Base-by-base conservation (phyloP, 1,140 invertebrate genomes). In the Cydia pomonella region DNA sequence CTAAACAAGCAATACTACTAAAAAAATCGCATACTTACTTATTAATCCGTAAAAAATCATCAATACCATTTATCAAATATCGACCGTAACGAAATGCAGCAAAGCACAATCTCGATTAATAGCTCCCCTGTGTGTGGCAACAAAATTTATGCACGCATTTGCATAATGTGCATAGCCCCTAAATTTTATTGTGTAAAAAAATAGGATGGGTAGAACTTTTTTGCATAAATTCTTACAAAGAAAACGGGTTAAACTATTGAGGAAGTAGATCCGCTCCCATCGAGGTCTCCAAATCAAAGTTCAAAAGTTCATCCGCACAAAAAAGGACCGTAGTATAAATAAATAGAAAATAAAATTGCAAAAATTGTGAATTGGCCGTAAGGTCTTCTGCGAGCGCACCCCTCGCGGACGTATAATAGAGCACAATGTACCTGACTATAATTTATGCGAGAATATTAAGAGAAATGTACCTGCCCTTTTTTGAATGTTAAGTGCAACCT, bases 381-480 rank as follows among this genome's bases (percentile, higher is more conserved):
- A 75, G 71, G 72, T 84, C 74, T 90, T 93, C 83, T 53, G 80
- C 79, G 62, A 76, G 75, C 73, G 73, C 66, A 80, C 79, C 86
- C 83, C 80, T 77, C 76, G 86, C 83, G 21, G 85, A 83, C 85
- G 83, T 84, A 93, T 88, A 93, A 92, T 89, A 89, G 86, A 83
- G 80, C 83, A 87, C 89, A 92, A 91, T 92, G 92, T 93, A 93
- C 93, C 93, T 93, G 93, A 93, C 90, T 92, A 89, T 93, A 93
- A 93, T 93, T 93, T 93, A 93, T 93, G 92, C 93, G 90, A 93
- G 91, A 93, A 92, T 92, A 91, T 92, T 92, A 89, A 91, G 87
- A 90, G 87, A 92, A 92, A 92, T 91, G 92, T 93, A 93, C 93
- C 93, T 93, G 93, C 92, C 93, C 92, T 93, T 92, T 64, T 89